A percentile compares a stretch with the other conserved stretches of the same genome.
Evolutionary conservation across 2,113 vertebrate genomes (phyloP).

Genomic region (Deroptyus accipitrinus): DNA sequence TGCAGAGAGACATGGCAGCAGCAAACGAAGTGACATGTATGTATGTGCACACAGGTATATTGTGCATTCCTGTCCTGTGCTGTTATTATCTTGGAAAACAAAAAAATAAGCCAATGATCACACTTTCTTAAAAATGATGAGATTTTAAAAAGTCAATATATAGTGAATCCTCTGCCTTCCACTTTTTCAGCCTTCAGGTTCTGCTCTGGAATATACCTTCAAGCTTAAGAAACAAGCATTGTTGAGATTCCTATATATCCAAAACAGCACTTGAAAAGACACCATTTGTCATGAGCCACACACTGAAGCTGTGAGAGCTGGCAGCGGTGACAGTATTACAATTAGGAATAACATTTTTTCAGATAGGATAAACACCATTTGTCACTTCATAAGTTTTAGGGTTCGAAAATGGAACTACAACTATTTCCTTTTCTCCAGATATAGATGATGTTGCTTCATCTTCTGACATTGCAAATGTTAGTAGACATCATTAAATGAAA

Average conservation of each 20-base stretch:
- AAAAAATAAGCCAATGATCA: neutral
- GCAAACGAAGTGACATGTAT: neutral
- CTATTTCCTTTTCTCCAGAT: conserved; percentile 31
- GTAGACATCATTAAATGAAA: neutral
- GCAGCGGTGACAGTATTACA: conserved; percentile 28
- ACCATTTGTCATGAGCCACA: conserved; percentile 4
- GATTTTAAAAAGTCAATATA: neutral
- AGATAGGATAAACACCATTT: conserved; percentile 51
- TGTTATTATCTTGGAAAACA: neutral
- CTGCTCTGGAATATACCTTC: neutral
- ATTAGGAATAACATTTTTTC: conserved; percentile 43
- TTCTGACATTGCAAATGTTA: neutral
- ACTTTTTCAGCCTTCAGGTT: neutral
- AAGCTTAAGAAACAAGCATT: neutral
- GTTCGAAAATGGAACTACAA: conserved; percentile 6
- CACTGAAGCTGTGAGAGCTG: conserved; percentile 27
- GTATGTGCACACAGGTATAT: neutral
- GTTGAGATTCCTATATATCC: conserved; percentile 1
- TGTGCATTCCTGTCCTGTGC: neutral
- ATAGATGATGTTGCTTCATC: conserved; percentile 8
- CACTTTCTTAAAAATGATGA: neutral
- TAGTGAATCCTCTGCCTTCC: neutral
- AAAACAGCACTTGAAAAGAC: conserved; percentile 23
- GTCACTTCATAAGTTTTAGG: conserved; percentile 22
- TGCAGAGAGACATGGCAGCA: neutral